These are phyloP conservation scores for Dicyrtomina minuta DNA, from an alignment of 2,888 invertebrate genomes.

Conservation along the genomic window DNA sequence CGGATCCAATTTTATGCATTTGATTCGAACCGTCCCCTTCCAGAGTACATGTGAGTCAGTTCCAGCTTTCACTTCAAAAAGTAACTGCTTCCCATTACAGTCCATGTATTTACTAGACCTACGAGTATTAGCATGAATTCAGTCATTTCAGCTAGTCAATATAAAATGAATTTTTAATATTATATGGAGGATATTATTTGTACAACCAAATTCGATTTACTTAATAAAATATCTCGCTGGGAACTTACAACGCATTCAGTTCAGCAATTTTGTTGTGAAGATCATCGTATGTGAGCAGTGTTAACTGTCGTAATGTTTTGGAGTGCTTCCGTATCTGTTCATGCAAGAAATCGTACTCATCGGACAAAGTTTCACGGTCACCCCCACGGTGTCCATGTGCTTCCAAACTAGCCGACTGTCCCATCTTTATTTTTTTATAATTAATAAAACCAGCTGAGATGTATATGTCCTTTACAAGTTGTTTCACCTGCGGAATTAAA, in stretches of 20 bases:
- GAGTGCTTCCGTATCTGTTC: slow-evolving; percentile 53
- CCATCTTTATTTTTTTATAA: slow-evolving; percentile 38
- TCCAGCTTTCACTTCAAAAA: slow-evolving; percentile 68
- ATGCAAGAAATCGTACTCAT: slow-evolving; percentile 47
- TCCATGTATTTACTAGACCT: slow-evolving; percentile 66
- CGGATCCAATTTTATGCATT: slow-evolving; percentile 65
- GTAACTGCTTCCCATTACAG: slow-evolving; percentile 64
- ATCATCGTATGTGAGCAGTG: slow-evolving; percentile 62
- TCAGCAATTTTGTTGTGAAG: slow-evolving; percentile 63
- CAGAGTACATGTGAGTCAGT: slow-evolving; percentile 65
- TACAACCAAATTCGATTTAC: too few species aligned
- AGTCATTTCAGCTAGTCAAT: neutral
- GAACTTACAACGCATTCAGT: slow-evolving; percentile 67
- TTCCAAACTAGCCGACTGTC: slow-evolving; percentile 39
- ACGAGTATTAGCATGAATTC: slow-evolving; percentile 24
- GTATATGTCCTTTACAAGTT: too few species aligned
- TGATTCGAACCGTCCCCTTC: slow-evolving; percentile 70
- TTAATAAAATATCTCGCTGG: too few species aligned
- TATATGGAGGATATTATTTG: too few species aligned
- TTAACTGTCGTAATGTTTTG: slow-evolving; percentile 56
- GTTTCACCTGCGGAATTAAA: too few species aligned
- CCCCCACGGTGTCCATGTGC: slow-evolving; percentile 17
- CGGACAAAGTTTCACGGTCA: slow-evolving; percentile 6
- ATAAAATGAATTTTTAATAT: too few species aligned
- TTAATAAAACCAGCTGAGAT: too few species aligned